Percentiles rank a stretch among this genome's conserved stretches.
phyloP scores from a whole-genome alignment of 1,140 invertebrate genomes.

The Zelostemma sp. region DNA sequence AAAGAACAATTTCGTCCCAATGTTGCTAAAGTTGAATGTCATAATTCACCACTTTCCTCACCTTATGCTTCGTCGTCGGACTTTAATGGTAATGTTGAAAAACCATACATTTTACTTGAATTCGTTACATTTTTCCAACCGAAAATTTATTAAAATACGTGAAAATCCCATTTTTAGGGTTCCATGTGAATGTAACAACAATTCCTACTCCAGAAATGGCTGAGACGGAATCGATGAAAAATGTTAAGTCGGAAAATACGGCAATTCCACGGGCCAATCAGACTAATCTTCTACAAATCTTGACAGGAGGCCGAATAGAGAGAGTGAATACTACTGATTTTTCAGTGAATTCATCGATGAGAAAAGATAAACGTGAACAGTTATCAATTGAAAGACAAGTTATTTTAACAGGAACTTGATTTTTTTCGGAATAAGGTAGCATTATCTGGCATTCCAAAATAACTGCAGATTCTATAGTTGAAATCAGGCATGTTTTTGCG shows the following conservation, averaged over 20 bases:
- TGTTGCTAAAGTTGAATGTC: background rate
- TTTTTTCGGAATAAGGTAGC: no score
- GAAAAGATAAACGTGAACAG: no score
- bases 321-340: background rate
- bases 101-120: background rate
- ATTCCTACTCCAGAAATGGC: background rate
- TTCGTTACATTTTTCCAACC: background rate
- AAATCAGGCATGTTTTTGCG: no score
- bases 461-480: no score
- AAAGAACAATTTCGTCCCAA: conserved; percentile 53
- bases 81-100: conserved; percentile 3
- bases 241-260: background rate
- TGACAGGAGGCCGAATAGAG: background rate
- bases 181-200: background rate
- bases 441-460: no score
- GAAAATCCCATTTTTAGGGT: background rate
- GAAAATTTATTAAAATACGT: background rate
- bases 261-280: background rate
- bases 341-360: background rate
- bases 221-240: background rate
- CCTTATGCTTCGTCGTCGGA: background rate
- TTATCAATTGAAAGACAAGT: no score
- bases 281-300: background rate
- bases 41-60: background rate
- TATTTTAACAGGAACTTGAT: no score